phyloP scores from a whole-genome alignment of 2,888 invertebrate species.

The Patella caerulea region DNA sequence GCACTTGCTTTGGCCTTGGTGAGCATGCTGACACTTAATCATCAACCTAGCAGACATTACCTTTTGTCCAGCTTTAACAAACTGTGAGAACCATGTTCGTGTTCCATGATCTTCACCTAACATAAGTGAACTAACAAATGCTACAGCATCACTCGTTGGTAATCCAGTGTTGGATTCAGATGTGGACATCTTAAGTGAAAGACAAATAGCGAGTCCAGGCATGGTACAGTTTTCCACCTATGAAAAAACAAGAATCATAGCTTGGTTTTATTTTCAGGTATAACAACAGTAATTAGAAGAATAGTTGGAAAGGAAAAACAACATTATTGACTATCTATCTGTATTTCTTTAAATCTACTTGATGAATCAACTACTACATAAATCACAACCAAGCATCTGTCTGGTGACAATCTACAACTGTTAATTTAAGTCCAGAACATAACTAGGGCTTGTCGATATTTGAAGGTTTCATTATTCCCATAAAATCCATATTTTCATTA shows the following conservation, averaged over 20 bases:
- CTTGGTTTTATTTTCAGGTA: constrained; percentile 14
- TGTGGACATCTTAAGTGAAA: constrained; percentile 79
- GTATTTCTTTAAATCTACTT: too few species aligned
- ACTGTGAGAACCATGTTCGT: constrained; percentile 93
- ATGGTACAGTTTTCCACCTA: constrained; percentile 86
- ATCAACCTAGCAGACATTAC: constrained; percentile 35
- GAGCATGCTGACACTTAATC: too few species aligned
- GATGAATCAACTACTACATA: too few species aligned
- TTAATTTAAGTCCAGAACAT: too few species aligned
- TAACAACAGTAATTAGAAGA: neutral
- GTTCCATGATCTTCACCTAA: constrained; percentile 91
- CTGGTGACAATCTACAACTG: too few species aligned
- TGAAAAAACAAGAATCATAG: constrained; percentile 17
- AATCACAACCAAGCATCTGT: too few species aligned
- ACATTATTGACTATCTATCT: neutral
- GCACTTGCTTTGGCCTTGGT: too few species aligned
- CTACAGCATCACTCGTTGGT: constrained; percentile 77
- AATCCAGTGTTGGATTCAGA: constrained; percentile 71
- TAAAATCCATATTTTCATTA: too few species aligned
- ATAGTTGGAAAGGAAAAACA: constrained; percentile 5
- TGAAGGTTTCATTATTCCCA: too few species aligned
- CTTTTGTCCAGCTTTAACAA: constrained; percentile 85
- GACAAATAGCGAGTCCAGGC: constrained; percentile 88
- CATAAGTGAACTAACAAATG: constrained; percentile 89
- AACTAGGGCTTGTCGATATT: too few species aligned